Evolutionary conservation across 2,797 vertebrate genomes (phyloP).

Genomic region (Chromobotia macracanthus): DNA sequence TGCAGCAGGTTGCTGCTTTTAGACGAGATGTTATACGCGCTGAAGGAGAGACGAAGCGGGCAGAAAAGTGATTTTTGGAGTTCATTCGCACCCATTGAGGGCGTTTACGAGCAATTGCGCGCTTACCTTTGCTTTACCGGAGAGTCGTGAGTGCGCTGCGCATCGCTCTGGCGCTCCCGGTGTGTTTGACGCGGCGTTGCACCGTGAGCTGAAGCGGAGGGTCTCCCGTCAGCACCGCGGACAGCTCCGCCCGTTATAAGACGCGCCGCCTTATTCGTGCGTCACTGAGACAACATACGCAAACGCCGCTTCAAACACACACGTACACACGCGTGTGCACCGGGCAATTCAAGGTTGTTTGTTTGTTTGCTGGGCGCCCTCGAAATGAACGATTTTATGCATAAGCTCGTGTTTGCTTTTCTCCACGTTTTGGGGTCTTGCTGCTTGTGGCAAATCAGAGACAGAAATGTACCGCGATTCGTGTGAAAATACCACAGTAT

Average conservation of each 20-base stretch:
- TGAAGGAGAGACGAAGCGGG: background rate
- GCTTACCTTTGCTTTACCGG: conserved; percentile 67
- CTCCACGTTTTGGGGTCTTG: background rate
- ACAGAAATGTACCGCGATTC: no score
- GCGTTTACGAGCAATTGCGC: background rate
- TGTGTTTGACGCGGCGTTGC: conserved; percentile 3
- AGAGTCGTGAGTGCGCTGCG: conserved; percentile 56
- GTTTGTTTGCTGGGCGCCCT: background rate
- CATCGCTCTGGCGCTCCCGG: conserved; percentile 63
- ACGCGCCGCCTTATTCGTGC: conserved; percentile 73
- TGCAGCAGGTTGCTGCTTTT: conserved; percentile 34
- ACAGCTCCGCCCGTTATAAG: conserved; percentile 83
- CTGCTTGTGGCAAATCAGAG: no score
- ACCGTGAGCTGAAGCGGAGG: conserved; percentile 50
- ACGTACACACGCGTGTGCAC: background rate
- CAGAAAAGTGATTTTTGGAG: background rate
- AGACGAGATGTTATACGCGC: background rate
- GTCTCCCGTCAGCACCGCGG: conserved; percentile 85
- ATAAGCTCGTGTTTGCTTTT: background rate
- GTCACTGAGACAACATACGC: conserved; percentile 70
- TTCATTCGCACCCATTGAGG: background rate
- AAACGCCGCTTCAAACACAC: conserved; percentile 36
- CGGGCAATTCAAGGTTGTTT: conserved; percentile 19
- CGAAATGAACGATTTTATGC: background rate
- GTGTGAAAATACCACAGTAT: background rate